Base-by-base conservation (phyloP, 2,888 invertebrate genomes). In the Cynaeus angustus region DNA sequence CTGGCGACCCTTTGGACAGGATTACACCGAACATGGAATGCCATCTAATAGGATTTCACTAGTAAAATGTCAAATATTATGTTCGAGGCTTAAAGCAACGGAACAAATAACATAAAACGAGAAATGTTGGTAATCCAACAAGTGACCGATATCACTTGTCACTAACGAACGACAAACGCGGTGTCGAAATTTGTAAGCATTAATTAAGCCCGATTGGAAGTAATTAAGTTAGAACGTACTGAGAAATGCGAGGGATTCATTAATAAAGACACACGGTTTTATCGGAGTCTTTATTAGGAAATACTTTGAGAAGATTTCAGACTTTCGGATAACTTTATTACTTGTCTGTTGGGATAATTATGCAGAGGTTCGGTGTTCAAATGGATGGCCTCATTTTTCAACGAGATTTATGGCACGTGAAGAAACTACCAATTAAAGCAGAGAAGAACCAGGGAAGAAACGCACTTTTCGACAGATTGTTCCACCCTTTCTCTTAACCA, bases 21-120 rank as follows among this genome's bases (percentile, higher is more conserved):
- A 65, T 65, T 65, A 55, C 13, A 26, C 26, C 65, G 37, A 14
- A 68, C 61, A 71, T 69, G 67, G 70, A 61, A 72, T 66, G 75
- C 69, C 69, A 70, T 66, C 70, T 72, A 74, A 73, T 73, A 72
- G 72, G 74, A 75, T 75, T 75, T 74, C 70, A 66, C 52, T 67
- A 71, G 67, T 72, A 71, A 69, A 71, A 70, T 68, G 72, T 73
- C 72, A 73, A 74, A 73, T 72, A 68, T 72, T 70, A 59, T 72
- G 73, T 75, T 67, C 43, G 62, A 16, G 45, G 13, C 28, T 28
- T 53, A 53, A 53, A 28, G 52, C 55, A 33, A 56, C 46, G 21
- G 46, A 55, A 66, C 53, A 66, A 65, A 53, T 65, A 53, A 43
- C 33, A 30, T 45, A 45, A 66, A 66, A 56, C 41, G 12, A 53